phyloP scores from a whole-genome alignment of 2,888 invertebrate species.

The Blomia tropicalis region DNA sequence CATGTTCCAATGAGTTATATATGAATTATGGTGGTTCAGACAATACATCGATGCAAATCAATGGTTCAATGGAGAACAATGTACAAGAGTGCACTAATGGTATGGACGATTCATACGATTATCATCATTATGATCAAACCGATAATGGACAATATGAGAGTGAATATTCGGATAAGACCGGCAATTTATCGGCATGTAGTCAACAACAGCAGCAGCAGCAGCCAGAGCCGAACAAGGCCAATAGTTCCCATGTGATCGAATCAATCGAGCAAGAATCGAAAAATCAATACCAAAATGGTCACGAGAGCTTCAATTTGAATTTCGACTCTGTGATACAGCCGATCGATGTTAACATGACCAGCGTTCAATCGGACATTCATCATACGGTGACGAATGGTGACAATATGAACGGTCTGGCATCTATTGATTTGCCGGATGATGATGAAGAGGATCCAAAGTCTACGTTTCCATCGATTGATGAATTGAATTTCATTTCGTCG shows the following conservation, averaged over 20 bases:
- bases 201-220: not conserved
- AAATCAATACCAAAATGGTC: not conserved
- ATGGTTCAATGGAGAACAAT: not conserved
- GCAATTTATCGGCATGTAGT: not conserved
- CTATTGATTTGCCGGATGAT: not conserved
- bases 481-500: conserved; percentile 3
- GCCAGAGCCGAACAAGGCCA: not conserved
- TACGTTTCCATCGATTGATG: conserved; percentile 3
- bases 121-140: not conserved
- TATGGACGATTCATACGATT: conserved; percentile 1
- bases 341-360: not conserved
- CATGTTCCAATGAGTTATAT: conserved; percentile 2
- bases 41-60: not conserved
- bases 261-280: not conserved
- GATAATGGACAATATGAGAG: not conserved
- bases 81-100: not conserved
- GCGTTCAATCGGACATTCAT: not conserved
- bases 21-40: conserved; percentile 7
- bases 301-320: conserved; percentile 9
- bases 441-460: not conserved
- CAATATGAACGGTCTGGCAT: not conserved
- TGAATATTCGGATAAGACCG: not conserved
- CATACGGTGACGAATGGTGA: not conserved
- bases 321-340: conserved; percentile 18
- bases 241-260: not conserved